Evolutionary conservation across 2,113 vertebrate species (phyloP).

Genomic region (Cyanocitta stelleri): DNA sequence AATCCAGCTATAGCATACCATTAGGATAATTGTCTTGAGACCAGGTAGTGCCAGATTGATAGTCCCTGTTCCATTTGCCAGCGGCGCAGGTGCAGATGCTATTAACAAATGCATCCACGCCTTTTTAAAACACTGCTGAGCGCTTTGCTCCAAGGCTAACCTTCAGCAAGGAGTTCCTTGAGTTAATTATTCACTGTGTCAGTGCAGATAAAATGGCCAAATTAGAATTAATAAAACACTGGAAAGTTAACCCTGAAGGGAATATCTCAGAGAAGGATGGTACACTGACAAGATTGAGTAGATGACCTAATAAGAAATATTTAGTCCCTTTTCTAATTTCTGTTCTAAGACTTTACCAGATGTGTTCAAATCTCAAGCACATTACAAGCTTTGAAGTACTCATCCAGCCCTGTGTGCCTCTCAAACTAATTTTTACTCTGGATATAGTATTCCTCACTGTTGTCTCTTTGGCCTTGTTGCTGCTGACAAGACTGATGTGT

Average conservation of each 20-base stretch:
- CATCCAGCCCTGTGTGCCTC: not conserved
- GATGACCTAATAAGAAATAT: not conserved
- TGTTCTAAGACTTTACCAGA: not conserved
- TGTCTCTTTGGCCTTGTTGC: not conserved
- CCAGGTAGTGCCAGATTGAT: conserved; percentile 19
- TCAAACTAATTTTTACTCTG: not conserved
- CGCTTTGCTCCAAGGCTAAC: not conserved
- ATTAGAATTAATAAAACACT: not conserved
- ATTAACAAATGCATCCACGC: conserved; percentile 4
- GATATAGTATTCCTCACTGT: not conserved
- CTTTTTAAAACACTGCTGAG: not conserved
- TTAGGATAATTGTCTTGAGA: conserved; percentile 53
- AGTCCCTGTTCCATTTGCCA: not conserved
- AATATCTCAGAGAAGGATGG: not conserved
- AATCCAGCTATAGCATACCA: conserved; percentile 8
- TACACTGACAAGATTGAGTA: not conserved
- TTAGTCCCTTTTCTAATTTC: not conserved
- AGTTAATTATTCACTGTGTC: conserved; percentile 13
- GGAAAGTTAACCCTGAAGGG: conserved; percentile 1
- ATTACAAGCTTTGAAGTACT: not conserved
- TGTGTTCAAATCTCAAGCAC: not conserved
- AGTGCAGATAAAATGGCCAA: not conserved
- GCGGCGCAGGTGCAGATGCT: conserved; percentile 2
- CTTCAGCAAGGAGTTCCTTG: conserved; percentile 12
- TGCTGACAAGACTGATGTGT: not conserved